Conservation (phyloP, 2,888 invertebrate species). For the Apoda limacodes region DNA sequence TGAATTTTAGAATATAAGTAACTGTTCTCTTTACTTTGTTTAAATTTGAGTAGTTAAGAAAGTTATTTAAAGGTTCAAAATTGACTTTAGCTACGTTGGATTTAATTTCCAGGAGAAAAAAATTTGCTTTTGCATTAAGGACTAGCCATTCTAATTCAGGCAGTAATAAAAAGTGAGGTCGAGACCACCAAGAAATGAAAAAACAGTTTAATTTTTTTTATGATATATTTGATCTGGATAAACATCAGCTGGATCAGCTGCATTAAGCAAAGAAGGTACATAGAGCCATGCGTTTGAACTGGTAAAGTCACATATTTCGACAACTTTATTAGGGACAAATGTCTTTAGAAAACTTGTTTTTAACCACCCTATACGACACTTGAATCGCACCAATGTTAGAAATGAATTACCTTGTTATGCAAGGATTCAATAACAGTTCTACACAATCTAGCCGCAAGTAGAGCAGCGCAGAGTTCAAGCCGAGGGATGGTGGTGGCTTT, state of each 20-base stretch:
- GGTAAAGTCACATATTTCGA: too few species aligned
- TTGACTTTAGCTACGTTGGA: not conserved
- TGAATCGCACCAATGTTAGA: conserved; percentile 14
- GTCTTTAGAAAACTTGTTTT: conserved; percentile 13
- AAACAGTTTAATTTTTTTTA: too few species aligned
- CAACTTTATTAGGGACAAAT: conserved; percentile 15
- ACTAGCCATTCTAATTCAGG: too few species aligned
- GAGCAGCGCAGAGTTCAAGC: conserved; percentile 14
- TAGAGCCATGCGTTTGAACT: too few species aligned
- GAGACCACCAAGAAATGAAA: conserved; percentile 12
- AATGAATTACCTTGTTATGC: not conserved
- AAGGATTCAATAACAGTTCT: conserved; percentile 7
- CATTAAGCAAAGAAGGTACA: conserved; percentile 10
- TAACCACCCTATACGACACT: conserved; percentile 15
- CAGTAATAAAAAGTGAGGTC: too few species aligned
- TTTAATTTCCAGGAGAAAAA: conserved; percentile 3
- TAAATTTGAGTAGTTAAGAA: conserved; percentile 8
- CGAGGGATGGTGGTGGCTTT: conserved; percentile 17
- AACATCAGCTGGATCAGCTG: conserved; percentile 13
- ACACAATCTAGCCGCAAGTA: conserved; percentile 13
- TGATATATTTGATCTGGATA: conserved; percentile 1
- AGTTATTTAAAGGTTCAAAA: not conserved
- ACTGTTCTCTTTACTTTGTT: conserved; percentile 9
- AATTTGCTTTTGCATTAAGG: not conserved
- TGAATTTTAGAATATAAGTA: conserved; percentile 10